Percentiles rank a stretch among this genome's conserved stretches.
Evolutionary conservation across 2,113 vertebrate species (phyloP).

Genomic region (Sinocyclocheilus anshuiensis): DNA sequence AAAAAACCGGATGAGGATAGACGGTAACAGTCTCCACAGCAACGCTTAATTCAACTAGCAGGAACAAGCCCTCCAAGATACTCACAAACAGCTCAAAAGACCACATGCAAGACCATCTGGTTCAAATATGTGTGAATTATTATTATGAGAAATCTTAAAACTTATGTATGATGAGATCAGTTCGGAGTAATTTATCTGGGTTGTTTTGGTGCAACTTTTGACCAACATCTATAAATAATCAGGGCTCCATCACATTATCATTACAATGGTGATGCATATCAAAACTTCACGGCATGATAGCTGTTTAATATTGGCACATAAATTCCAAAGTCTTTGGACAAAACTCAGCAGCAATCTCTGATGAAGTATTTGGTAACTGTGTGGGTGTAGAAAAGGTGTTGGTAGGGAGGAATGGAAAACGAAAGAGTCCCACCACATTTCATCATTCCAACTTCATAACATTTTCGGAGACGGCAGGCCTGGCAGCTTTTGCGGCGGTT

Average conservation of each 20-base stretch:
- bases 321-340: conserved; percentile 38
- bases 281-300: conserved; percentile 7
- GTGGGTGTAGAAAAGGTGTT: background rate
- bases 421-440: conserved; percentile 84
- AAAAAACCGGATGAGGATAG: background rate
- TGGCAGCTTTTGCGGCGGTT: conserved; percentile 98
- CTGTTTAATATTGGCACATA: conserved; percentile 28
- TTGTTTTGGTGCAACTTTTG: background rate
- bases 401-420: background rate
- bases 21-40: conserved; percentile 31
- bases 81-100: background rate
- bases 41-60: conserved; percentile 37
- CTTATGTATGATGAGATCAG: background rate
- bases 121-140: background rate
- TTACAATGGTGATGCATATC: background rate
- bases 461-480: conserved; percentile 93
- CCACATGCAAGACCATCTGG: background rate
- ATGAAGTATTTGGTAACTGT: background rate
- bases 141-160: background rate
- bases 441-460: conserved; percentile 97
- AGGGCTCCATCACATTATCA: conserved; percentile 19
- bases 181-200: background rate
- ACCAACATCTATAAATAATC: conserved; percentile 9
- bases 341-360: conserved; percentile 16
- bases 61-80: conserved; percentile 1